Evolutionary conservation across 2,797 vertebrate genomes (phyloP), one percentile per base, ranked within the genome.

Genomic region (Spea hammondii): DNA sequence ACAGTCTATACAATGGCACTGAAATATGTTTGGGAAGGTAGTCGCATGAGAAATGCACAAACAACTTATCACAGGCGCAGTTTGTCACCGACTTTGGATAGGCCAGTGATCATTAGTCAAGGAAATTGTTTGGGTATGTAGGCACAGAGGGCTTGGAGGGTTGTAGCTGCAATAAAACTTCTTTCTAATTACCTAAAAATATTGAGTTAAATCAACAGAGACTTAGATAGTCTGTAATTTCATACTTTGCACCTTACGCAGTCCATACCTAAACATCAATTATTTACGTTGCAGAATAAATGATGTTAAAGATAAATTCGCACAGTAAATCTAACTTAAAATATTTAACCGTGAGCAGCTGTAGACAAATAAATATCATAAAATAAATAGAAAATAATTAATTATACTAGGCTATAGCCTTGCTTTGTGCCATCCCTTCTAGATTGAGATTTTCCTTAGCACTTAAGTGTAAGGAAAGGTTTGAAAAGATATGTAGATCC

Each of bases 141-240:
- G 78, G 55, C 64, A 48, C 54, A 46, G 66, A 74, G 65, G 57
- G 71, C 47, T 72, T 46, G 54, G 48, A 79, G 49, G 54, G 70
- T 69, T 67, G 65, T 53, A 74, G 69, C 54, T 74, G 65, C 72
- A 74, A 69, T 74, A 68, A 74, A 79, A 50, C 59, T 55, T 51
- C 70, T 64, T 69, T 79, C 74, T 79, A 74, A 74, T 79, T 74
- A 79, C 73, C 71, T 64, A 64, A 79, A 74, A 74, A 60, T 74
- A 79, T 69, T 62, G 65, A 53, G 71, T 69, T 79, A 74, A 69
- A 79, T 79, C 71, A 74, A 64, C 65, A 64, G 71, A 79, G 78
- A 74, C 65, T 70, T 65, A 62, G 50, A 68, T 32, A 62, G 65
- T 68, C 17, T 2, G 62, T 69, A 69, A 74, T 79, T 74, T 57